phyloP scores from a whole-genome alignment of 2,113 vertebrate species.

The Eptesicus fuscus region DNA sequence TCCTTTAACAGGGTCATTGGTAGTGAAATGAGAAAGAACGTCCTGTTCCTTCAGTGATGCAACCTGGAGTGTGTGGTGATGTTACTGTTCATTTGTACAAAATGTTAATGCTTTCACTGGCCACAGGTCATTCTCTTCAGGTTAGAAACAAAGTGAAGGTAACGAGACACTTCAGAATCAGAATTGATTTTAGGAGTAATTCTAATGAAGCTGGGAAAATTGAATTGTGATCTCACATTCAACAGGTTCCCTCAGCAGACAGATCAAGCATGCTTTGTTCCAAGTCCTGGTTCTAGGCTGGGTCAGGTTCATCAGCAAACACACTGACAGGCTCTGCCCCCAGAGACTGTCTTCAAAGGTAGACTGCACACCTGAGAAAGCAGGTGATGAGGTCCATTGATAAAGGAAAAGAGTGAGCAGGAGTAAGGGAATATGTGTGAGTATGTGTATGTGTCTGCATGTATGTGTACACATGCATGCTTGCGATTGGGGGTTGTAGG shows the following conservation, averaged over 20 bases:
- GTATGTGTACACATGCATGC: background rate
- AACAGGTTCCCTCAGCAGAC: background rate
- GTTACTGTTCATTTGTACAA: background rate
- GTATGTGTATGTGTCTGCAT: background rate
- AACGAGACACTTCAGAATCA: background rate
- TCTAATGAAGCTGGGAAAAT: background rate
- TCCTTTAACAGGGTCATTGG: background rate
- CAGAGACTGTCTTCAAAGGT: background rate
- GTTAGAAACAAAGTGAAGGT: background rate
- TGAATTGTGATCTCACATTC: background rate
- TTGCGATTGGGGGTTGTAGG: background rate
- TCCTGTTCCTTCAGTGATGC: background rate
- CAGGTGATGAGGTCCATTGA: background rate
- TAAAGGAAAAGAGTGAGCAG: background rate
- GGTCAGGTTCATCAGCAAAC: background rate
- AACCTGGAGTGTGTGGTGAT: background rate
- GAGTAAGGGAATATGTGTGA: background rate
- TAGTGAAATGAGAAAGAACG: background rate
- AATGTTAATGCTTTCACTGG: background rate
- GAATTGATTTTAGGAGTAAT: background rate
- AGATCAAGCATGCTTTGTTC: background rate
- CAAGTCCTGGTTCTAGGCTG: no score
- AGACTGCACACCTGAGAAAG: background rate
- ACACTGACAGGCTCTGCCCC: background rate
- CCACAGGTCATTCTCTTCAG: background rate